Conservation (phyloP, 2,888 invertebrate species). For the Phengaris arion region DNA sequence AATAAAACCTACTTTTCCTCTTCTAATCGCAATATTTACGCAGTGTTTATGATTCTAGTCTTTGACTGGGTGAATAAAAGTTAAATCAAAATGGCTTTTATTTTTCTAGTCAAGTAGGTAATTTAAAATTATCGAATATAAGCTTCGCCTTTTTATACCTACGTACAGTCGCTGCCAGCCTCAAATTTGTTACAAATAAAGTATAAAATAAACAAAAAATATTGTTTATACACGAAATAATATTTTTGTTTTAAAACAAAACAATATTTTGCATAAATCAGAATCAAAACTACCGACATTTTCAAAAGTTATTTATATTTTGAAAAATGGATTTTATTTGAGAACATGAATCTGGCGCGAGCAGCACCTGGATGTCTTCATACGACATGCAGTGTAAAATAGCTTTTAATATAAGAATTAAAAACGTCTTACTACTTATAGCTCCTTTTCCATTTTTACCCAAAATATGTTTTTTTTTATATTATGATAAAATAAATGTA, state of each 20-base stretch:
- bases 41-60: not conserved
- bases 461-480: not conserved
- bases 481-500: not conserved
- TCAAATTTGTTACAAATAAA: not conserved
- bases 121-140: not conserved
- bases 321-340: not conserved
- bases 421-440: not conserved
- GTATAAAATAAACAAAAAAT: not conserved
- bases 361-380: not conserved
- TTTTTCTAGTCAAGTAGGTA: not conserved
- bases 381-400: not conserved
- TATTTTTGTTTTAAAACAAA: too few relatives aligned
- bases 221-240: not conserved
- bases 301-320: too few relatives aligned
- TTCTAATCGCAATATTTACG: not conserved
- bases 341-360: not conserved
- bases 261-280: too few relatives aligned
- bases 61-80: too few relatives aligned
- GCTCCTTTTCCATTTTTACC: not conserved
- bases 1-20: conserved; percentile 10
- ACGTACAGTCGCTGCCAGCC: not conserved
- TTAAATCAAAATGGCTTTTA: not conserved
- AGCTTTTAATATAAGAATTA: not conserved
- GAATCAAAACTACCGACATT: too few relatives aligned
- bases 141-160: conserved; percentile 18